phyloP scores from a whole-genome alignment of 2,113 vertebrate genomes.

The Silurus meridionalis region DNA sequence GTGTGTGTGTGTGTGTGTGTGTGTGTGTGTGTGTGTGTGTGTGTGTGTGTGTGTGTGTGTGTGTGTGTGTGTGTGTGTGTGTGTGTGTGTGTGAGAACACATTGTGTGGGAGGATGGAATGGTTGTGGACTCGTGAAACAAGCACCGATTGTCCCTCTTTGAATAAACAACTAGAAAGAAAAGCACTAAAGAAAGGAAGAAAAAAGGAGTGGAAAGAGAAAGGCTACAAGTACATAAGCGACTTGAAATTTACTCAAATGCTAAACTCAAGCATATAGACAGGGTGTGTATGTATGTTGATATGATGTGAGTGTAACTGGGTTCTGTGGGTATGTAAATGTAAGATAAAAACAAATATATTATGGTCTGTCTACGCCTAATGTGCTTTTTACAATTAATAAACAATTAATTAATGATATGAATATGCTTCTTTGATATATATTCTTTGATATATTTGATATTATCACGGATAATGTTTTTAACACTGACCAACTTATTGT shows the following conservation, averaged over 20 bases:
- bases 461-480: neutral
- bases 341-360: neutral
- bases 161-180: slow-evolving; percentile 1
- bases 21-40: slow-evolving; percentile 37
- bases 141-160: slow-evolving; percentile 39
- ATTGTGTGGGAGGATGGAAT: slow-evolving; percentile 21
- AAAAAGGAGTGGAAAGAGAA: slow-evolving; percentile 16
- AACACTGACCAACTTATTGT: neutral
- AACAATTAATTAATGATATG: no score
- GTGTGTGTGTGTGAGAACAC: slow-evolving; percentile 17
- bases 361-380: neutral
- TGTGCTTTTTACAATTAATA: neutral
- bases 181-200: neutral
- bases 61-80: slow-evolving; percentile 34
- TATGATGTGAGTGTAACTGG: neutral
- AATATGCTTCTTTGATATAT: neutral
- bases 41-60: slow-evolving; percentile 36
- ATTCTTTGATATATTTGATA: neutral
- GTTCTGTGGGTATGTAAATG: neutral
- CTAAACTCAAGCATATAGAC: neutral
- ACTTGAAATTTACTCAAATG: neutral
- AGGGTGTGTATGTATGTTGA: neutral
- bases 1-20: no score
- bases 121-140: slow-evolving; percentile 39
- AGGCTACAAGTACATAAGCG: neutral